Percentiles rank a stretch among this genome's conserved stretches.
Conservation (phyloP, 2,113 vertebrate genomes). For the Eulacestoma nigropectus region DNA sequence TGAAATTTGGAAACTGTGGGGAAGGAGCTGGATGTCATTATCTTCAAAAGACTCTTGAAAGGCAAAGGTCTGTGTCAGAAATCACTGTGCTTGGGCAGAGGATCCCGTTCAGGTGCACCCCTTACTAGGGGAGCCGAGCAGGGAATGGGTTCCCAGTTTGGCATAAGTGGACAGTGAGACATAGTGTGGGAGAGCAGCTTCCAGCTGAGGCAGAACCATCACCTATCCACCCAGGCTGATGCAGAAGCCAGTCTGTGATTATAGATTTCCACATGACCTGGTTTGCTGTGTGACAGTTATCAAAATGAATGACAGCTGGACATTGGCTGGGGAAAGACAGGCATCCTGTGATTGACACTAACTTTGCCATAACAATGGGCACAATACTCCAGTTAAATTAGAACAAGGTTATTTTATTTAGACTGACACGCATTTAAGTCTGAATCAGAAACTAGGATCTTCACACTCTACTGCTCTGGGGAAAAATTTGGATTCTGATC, state of each 20-base stretch:
- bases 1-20: background rate
- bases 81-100: background rate
- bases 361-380: background rate
- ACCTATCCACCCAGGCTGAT: background rate
- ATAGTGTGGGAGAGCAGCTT: background rate
- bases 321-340: background rate
- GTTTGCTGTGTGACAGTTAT: slow-evolving; percentile 2
- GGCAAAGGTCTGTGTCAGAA: background rate
- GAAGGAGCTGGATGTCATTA: background rate
- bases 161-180: background rate
- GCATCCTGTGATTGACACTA: slow-evolving; percentile 16
- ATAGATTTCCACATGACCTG: background rate
- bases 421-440: background rate
- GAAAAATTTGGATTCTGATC: background rate
- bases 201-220: background rate
- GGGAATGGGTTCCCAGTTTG: background rate
- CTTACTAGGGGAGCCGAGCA: background rate
- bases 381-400: background rate
- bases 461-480: background rate
- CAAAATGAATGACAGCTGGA: slow-evolving; percentile 29
- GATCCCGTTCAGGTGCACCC: background rate
- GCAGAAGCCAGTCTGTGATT: background rate
- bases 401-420: slow-evolving; percentile 18
- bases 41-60: background rate
- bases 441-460: background rate